Percentiles rank a stretch among this genome's conserved stretches.
These are phyloP conservation scores for Zaprionus africanus DNA, from an alignment of 1,140 invertebrate species.

Conservation along the genomic window DNA sequence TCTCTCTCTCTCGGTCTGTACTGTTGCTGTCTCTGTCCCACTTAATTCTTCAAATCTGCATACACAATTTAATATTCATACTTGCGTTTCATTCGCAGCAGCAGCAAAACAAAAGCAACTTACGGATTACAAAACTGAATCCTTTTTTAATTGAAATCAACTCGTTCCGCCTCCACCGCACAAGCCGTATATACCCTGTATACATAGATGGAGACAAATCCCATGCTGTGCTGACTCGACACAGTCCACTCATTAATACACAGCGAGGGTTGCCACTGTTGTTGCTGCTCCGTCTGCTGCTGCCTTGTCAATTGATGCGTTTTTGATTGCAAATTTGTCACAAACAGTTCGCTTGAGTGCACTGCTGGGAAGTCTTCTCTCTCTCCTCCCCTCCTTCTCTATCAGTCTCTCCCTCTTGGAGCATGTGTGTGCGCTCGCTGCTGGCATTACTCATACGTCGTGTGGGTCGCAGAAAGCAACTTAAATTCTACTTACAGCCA, in stretches of 20 bases:
- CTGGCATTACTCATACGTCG: slow-evolving; percentile 71
- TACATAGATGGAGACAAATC: slow-evolving; percentile 16
- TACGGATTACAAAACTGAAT: slow-evolving; percentile 76
- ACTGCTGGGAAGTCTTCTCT: slow-evolving; percentile 14
- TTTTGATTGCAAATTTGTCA: slow-evolving; percentile 81
- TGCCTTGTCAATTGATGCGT: slow-evolving; percentile 73
- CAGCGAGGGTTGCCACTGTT: slow-evolving; percentile 17
- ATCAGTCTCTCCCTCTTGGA: neutral
- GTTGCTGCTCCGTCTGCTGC: slow-evolving; percentile 2
- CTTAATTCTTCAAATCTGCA: slow-evolving; percentile 71
- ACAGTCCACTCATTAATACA: slow-evolving; percentile 67
- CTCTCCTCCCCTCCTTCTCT: neutral
- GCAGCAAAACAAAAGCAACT: slow-evolving; percentile 16
- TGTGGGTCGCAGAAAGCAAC: slow-evolving; percentile 68
- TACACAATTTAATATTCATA: slow-evolving; percentile 81
- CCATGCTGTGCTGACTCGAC: slow-evolving; percentile 34
- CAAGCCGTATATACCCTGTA: slow-evolving; percentile 35
- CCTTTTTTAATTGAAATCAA: slow-evolving; percentile 82
- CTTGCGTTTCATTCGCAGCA: slow-evolving; percentile 69
- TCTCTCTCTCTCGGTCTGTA: neutral
- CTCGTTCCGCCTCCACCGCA: neutral
- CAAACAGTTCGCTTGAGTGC: slow-evolving; percentile 68
- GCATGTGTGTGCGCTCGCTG: slow-evolving; percentile 9
- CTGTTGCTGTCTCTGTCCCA: slow-evolving; percentile 42
- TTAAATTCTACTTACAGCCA: slow-evolving; percentile 82